Evolutionary conservation across 2,113 vertebrate genomes (phyloP).

Genomic region (Sphyrna mokarran): DNA sequence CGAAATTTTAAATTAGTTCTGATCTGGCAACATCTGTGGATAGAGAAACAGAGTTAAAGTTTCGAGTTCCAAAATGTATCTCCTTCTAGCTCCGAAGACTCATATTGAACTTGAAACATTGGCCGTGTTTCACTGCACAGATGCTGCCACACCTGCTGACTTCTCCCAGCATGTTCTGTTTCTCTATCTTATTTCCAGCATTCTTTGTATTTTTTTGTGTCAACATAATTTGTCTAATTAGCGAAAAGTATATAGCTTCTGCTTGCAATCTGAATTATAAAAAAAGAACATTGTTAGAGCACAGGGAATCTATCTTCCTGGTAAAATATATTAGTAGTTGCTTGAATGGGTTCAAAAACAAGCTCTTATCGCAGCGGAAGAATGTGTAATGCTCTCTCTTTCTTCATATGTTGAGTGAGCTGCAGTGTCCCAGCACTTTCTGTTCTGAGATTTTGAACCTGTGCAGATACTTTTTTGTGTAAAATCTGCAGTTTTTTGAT

Average conservation of each 20-base stretch:
- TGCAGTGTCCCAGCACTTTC: not conserved
- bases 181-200: not conserved
- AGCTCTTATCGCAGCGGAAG: not conserved
- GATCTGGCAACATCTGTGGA: too few species aligned
- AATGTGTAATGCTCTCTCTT: not conserved
- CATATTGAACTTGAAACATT: too few species aligned
- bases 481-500: not conserved
- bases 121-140: too few species aligned
- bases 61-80: too few species aligned
- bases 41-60: too few species aligned
- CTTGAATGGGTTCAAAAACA: not conserved
- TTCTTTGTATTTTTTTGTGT: too few species aligned
- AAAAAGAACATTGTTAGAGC: not conserved
- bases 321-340: not conserved
- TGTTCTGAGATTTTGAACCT: not conserved
- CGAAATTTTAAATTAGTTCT: not conserved
- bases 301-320: not conserved
- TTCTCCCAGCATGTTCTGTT: too few species aligned
- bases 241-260: not conserved
- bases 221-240: not conserved
- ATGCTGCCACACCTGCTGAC: too few species aligned
- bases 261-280: not conserved
- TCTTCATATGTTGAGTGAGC: not conserved
- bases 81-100: too few species aligned
- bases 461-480: not conserved